Evolutionary conservation across 2,113 vertebrate genomes (phyloP).

Genomic region (Pteronura brasiliensis): DNA sequence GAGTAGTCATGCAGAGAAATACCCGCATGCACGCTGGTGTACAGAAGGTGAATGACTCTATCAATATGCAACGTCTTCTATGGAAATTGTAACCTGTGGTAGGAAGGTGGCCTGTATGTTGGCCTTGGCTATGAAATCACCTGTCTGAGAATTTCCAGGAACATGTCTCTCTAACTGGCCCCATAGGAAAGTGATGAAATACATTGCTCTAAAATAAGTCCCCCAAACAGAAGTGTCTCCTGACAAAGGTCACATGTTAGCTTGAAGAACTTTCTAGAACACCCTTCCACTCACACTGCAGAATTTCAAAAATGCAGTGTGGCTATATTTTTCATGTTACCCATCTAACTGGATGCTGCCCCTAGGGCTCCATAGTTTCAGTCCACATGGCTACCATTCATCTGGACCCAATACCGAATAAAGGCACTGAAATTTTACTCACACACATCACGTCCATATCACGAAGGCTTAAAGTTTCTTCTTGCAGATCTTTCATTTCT

Average conservation of each 20-base stretch:
- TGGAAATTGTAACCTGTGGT: neutral
- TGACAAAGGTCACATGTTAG: neutral
- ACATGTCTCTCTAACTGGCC: neutral
- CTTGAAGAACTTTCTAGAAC: neutral
- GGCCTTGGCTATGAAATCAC: neutral
- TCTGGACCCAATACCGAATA: neutral
- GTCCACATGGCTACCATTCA: rapidly evolving
- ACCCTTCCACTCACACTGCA: neutral
- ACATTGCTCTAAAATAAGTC: rapidly evolving
- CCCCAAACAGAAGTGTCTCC: neutral
- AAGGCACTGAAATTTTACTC: neutral
- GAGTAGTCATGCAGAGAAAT: neutral
- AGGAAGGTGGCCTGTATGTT: neutral
- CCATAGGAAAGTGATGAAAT: neutral
- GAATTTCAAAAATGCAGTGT: neutral
- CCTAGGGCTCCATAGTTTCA: neutral
- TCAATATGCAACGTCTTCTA: neutral
- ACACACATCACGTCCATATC: neutral
- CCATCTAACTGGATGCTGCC: neutral
- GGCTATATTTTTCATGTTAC: neutral
- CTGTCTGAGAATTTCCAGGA: neutral
- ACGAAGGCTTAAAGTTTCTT: neutral
- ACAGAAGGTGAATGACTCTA: neutral
- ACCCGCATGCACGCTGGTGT: neutral
- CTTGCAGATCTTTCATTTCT: neutral